These are phyloP conservation scores for Platynereis dumerilii DNA, from an alignment of 2,888 invertebrate species.

Conservation along the genomic window DNA sequence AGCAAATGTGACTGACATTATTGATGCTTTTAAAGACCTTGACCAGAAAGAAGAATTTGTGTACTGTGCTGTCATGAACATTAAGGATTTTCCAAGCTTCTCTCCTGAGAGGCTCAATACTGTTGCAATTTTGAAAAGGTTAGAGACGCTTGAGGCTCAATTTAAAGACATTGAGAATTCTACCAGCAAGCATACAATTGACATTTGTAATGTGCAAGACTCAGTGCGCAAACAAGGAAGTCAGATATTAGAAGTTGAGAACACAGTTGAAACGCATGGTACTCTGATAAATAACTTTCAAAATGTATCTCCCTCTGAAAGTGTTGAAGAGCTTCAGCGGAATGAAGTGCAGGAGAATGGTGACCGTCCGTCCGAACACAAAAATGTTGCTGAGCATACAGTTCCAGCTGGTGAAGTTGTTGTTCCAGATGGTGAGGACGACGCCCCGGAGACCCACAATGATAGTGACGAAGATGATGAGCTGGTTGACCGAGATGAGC, in stretches of 20 bases:
- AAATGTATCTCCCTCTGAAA: background rate
- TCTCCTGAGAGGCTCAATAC: background rate
- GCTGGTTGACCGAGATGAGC: too few species aligned
- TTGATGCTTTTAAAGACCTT: background rate
- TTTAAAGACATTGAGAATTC: background rate
- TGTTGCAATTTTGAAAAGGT: background rate
- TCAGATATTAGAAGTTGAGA: too few species aligned
- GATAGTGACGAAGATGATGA: too few species aligned
- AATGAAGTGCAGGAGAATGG: background rate
- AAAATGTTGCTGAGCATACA: background rate
- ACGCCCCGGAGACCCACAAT: background rate
- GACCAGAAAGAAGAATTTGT: background rate
- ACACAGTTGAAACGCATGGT: background rate
- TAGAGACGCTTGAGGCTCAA: background rate
- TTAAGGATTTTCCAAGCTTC: background rate
- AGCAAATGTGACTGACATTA: background rate
- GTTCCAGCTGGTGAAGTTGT: too few species aligned
- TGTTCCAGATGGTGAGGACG: too few species aligned
- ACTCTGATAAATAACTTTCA: background rate
- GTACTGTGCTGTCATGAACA: background rate
- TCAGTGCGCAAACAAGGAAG: background rate
- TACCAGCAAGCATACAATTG: background rate
- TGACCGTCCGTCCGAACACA: background rate
- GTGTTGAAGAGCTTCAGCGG: background rate
- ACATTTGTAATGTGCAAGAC: background rate